These are phyloP conservation scores for Malurus splendens DNA, from an alignment of 2,797 vertebrate species.

Conservation along the genomic window DNA sequence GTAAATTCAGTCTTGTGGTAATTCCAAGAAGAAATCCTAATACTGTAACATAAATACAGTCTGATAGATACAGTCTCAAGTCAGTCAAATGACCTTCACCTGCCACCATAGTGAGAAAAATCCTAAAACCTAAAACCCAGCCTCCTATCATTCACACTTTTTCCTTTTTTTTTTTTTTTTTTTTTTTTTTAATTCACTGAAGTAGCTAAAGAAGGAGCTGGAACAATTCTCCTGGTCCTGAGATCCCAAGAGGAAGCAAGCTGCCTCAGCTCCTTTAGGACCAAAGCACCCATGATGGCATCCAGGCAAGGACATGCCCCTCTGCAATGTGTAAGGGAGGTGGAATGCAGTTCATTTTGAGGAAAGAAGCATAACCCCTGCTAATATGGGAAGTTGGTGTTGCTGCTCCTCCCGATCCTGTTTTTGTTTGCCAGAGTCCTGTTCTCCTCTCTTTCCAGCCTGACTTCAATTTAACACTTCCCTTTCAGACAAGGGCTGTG, in stretches of 20 bases:
- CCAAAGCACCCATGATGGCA: rapidly evolving
- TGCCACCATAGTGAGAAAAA: not conserved
- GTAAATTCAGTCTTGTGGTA: not conserved
- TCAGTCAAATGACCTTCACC: not conserved
- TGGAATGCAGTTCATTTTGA: not conserved
- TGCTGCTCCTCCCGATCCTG: not conserved
- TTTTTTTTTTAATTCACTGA: not conserved
- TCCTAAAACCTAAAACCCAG: not conserved
- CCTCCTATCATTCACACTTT: not conserved
- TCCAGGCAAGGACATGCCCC: rapidly evolving
- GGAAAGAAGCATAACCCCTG: not conserved
- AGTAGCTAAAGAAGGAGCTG: not conserved
- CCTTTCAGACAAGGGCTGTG: not conserved
- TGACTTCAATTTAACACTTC: constrained; percentile 9
- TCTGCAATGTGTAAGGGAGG: not conserved
- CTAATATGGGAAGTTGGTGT: not conserved
- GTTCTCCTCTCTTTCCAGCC: not conserved
- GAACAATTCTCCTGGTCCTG: not conserved
- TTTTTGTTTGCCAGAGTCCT: not conserved
- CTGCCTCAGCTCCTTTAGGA: not conserved
- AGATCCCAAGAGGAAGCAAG: not conserved
- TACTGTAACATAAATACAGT: not conserved
- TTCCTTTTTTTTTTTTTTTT: not conserved
- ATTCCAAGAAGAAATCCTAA: not conserved
- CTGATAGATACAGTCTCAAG: not conserved